Evolutionary conservation across 2,113 vertebrate species (phyloP), one percentile per base, ranked within the genome.

Genomic region (Malurus elegans): DNA sequence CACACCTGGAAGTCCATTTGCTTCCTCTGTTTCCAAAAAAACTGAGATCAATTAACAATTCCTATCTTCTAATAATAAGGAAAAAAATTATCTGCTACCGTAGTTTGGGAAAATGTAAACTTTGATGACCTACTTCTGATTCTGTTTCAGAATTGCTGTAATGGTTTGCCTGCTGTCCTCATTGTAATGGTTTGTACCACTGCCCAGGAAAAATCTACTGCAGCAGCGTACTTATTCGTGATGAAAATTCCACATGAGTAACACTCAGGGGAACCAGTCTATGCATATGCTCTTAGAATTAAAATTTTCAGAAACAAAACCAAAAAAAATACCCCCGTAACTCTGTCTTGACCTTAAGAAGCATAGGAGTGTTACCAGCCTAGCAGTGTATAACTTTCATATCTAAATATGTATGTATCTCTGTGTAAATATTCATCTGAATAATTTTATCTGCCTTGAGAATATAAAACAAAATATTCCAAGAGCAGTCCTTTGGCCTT

Each of bases 191-290:
- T 26, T 82, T 82, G 17, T 67, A 67, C 38, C 16, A 31, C 45
- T 18, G 12, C 61, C 82, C 85, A 97, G 79, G 79, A 94, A 90
- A 94, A 92, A 83, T 42, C 53, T 24, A 61, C 61, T 75, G 57
- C 61, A 79, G 90, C n/a, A 81, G 26, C 48, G 40, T 53, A 42
- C 28, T 79, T 79, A 57, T 17, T 76, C 17, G 17, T 76, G 42
- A 95, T 90, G 67, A 79, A 92, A 94, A 94, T 82, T 76, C 70
- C 88, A 86, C 21, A 92, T 15, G 34, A 79, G 34, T 64, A 87
- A 60, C 50, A 66, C 19, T 47, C 23, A n/a, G 45, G 4, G 65
- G 64, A 91, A 86, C 7, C 36, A 90, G 17, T 15, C 21, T 79
- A 45, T 0, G 1, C 57, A 51, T 57, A 38, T 17, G 36, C 12